These are phyloP conservation scores for Archips xylosteana DNA, from an alignment of 2,888 invertebrate genomes.

Conservation along the genomic window DNA sequence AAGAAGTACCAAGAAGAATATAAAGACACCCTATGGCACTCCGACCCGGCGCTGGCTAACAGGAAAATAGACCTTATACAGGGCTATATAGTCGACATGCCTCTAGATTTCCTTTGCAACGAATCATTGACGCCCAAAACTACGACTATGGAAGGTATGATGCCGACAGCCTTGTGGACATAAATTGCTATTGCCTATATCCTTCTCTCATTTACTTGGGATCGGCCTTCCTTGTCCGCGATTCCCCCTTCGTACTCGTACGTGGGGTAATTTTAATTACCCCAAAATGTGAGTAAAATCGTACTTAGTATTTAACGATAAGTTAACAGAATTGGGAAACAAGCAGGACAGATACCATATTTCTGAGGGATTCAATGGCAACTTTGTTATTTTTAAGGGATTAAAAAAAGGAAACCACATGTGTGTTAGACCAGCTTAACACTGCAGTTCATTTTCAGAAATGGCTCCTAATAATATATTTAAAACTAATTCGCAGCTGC, in stretches of 20 bases:
- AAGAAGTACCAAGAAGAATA: slow-evolving; percentile 90
- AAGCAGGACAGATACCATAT: too few relatives aligned
- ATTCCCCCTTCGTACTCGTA: neutral
- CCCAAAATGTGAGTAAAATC: neutral
- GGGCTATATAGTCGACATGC: slow-evolving; percentile 95
- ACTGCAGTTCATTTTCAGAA: too few relatives aligned
- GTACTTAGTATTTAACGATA: too few relatives aligned
- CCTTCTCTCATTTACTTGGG: too few relatives aligned
- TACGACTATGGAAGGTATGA: slow-evolving; percentile 94
- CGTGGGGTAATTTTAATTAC: neutral
- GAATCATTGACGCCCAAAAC: slow-evolving; percentile 94
- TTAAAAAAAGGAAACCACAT: too few relatives aligned
- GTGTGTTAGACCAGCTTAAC: too few relatives aligned
- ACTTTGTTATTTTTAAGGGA: too few relatives aligned
- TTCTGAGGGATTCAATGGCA: too few relatives aligned
- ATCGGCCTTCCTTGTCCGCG: too few relatives aligned
- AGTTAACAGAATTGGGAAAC: too few relatives aligned
- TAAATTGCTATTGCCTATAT: slow-evolving; percentile 62
- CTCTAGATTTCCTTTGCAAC: slow-evolving; percentile 94
- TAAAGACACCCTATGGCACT: slow-evolving; percentile 87
- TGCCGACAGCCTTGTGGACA: slow-evolving; percentile 97
- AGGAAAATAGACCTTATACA: slow-evolving; percentile 90
- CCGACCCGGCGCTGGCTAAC: slow-evolving; percentile 90
- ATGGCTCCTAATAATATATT: too few relatives aligned
- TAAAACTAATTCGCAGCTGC: too few relatives aligned